phyloP scores from a whole-genome alignment of 2,888 invertebrate species.

The Dryocosmus kuriphilus region DNA sequence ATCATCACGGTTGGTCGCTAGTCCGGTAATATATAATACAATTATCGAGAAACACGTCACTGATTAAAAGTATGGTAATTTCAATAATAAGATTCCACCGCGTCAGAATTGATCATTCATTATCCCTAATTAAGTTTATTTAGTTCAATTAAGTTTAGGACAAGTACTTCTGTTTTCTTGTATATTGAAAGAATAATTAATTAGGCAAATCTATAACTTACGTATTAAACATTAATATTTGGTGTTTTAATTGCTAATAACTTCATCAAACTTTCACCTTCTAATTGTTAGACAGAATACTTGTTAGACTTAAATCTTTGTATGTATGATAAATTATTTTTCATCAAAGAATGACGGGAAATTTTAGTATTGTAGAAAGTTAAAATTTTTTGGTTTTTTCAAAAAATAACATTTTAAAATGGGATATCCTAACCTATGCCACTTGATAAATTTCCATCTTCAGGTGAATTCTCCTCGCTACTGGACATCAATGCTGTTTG shows the following conservation, averaged over 20 bases:
- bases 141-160: too few species aligned
- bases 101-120: slow-evolving; percentile 1
- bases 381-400: not conserved
- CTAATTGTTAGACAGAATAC: not conserved
- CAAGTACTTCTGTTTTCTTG: not conserved
- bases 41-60: not conserved
- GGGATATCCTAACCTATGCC: slow-evolving; percentile 63
- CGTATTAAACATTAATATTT: not conserved
- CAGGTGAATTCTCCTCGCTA: slow-evolving; percentile 55
- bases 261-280: not conserved
- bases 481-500: slow-evolving; percentile 67
- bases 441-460: slow-evolving; percentile 49
- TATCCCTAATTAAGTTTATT: not conserved
- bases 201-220: not conserved
- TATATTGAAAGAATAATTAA: not conserved
- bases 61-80: slow-evolving; percentile 2
- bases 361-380: not conserved
- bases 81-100: not conserved
- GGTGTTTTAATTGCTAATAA: not conserved
- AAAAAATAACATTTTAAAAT: too few species aligned
- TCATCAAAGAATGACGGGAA: not conserved
- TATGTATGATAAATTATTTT: not conserved
- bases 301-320: not conserved
- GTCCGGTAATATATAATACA: slow-evolving; percentile 12
- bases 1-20: slow-evolving; percentile 30